A percentile compares a stretch with the other conserved stretches of the same genome.
These are phyloP conservation scores for Cephalopholis sonnerati DNA, from an alignment of 2,113 vertebrate genomes.

Conservation along the genomic window DNA sequence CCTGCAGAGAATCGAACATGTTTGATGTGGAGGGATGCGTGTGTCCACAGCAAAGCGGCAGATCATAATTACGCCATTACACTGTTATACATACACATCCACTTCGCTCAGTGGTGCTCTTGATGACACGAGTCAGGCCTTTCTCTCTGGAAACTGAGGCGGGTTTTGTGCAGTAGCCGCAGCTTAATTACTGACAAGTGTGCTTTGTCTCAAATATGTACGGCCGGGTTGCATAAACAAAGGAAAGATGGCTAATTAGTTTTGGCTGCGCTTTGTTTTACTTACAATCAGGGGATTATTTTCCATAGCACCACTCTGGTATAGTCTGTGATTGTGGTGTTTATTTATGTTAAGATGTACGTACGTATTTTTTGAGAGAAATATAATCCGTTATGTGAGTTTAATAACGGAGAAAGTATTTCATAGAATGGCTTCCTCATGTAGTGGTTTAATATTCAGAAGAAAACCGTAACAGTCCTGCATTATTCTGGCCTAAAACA, in stretches of 20 bases:
- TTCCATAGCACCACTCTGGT: slow-evolving; percentile 30
- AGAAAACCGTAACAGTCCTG: neutral
- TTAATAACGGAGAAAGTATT: neutral
- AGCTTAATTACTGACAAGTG: slow-evolving; percentile 60
- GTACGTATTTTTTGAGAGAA: slow-evolving; percentile 18
- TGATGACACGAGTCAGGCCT: slow-evolving; percentile 37
- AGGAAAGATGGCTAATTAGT: slow-evolving; percentile 36
- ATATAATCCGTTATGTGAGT: slow-evolving; percentile 1
- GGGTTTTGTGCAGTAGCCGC: slow-evolving; percentile 48
- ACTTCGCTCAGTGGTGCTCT: slow-evolving; percentile 6
- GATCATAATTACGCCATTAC: slow-evolving; percentile 12
- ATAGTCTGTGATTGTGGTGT: slow-evolving; percentile 28
- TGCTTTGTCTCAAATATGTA: slow-evolving; percentile 45
- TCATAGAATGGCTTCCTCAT: neutral
- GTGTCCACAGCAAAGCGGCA: slow-evolving; percentile 15
- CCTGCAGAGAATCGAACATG: neutral
- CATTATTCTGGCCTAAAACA: neutral
- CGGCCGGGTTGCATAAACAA: slow-evolving; percentile 39
- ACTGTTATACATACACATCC: neutral
- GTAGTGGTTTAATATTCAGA: neutral
- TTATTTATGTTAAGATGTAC: slow-evolving; percentile 39
- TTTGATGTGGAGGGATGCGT: slow-evolving; percentile 22
- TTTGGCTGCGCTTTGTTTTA: slow-evolving; percentile 62
- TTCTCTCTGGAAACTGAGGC: slow-evolving; percentile 34
- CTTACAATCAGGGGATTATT: slow-evolving; percentile 60